phyloP scores from a whole-genome alignment of 2,113 vertebrate genomes.

The Aythya baeri region DNA sequence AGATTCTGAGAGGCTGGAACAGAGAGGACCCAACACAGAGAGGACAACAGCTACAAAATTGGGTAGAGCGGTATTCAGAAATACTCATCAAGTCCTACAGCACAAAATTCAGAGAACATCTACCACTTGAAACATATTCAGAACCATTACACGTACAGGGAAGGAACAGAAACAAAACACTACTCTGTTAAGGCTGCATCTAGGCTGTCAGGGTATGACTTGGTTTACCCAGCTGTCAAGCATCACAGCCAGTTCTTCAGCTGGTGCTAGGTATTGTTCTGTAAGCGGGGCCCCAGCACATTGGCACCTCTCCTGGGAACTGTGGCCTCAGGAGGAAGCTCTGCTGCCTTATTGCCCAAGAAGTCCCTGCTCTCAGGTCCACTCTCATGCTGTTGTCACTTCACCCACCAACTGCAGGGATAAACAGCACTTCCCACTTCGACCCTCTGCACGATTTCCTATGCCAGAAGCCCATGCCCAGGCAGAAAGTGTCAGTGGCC shows the following conservation, averaged over 20 bases:
- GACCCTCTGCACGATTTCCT: neutral
- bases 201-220: neutral
- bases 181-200: neutral
- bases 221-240: neutral
- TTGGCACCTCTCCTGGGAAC: neutral
- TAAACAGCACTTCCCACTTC: neutral
- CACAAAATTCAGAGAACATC: neutral
- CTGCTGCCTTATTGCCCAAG: neutral
- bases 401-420: neutral
- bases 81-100: neutral
- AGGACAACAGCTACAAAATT: neutral
- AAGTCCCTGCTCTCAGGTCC: neutral
- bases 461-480: neutral
- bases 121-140: neutral
- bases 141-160: neutral
- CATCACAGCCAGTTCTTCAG: neutral
- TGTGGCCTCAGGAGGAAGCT: neutral
- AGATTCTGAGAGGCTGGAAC: neutral
- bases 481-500: neutral
- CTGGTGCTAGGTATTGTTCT: neutral
- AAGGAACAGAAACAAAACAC: neutral
- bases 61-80: neutral
- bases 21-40: neutral
- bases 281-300: neutral
- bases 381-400: neutral